Conservation (phyloP, 2,888 invertebrate genomes). For the Calameuta idolon region DNA sequence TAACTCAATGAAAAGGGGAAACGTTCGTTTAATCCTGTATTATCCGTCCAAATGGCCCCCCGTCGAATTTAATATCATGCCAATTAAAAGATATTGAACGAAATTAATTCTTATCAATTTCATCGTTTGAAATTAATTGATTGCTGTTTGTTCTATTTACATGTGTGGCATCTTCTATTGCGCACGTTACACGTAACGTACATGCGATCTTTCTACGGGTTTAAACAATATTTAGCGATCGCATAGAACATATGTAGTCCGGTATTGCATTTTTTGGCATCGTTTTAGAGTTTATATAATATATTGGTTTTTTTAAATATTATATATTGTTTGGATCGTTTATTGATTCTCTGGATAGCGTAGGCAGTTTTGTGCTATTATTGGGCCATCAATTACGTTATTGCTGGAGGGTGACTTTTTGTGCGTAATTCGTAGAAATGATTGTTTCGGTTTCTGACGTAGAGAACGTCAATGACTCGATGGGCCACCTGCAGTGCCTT, state of each 20-base stretch:
- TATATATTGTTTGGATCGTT: neutral
- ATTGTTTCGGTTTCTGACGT: neutral
- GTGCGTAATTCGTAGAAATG: neutral
- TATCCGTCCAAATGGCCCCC: slow-evolving; percentile 18
- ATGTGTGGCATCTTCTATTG: neutral
- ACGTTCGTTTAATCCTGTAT: neutral
- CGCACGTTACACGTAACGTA: neutral
- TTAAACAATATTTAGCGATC: neutral
- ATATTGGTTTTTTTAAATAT: no score
- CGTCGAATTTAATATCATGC: slow-evolving; percentile 33
- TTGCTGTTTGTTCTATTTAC: neutral
- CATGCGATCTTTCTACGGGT: neutral
- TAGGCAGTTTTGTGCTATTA: neutral
- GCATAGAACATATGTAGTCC: no score
- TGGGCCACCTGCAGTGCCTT: neutral
- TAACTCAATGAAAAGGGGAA: neutral
- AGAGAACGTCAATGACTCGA: neutral
- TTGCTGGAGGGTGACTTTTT: slow-evolving; percentile 21
- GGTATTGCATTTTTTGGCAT: no score
- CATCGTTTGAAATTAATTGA: neutral
- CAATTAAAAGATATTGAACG: slow-evolving; percentile 43
- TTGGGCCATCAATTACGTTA: neutral
- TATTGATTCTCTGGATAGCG: neutral
- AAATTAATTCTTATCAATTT: slow-evolving; percentile 41
- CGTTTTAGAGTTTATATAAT: no score